phyloP scores from a whole-genome alignment of 2,797 vertebrate genomes.

The Acanthis flammea region DNA sequence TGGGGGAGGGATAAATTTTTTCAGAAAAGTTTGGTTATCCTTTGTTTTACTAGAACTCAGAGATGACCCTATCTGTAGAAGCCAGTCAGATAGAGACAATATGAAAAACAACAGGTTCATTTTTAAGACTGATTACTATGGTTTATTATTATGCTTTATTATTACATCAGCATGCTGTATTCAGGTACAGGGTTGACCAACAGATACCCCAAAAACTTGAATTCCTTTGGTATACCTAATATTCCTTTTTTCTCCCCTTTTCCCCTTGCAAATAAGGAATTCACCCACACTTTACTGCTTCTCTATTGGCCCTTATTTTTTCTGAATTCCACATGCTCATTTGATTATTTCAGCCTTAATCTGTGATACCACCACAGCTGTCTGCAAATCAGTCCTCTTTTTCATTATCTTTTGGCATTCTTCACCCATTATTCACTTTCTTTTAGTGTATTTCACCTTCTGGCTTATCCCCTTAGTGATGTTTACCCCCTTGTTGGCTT shows the following conservation, averaged over 20 bases:
- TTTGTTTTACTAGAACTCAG: neutral
- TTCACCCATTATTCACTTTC: neutral
- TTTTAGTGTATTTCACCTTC: neutral
- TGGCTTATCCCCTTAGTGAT: neutral
- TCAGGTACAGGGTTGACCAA: neutral
- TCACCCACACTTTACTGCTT: neutral
- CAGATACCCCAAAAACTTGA: neutral
- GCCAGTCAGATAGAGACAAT: neutral
- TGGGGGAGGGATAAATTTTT: neutral
- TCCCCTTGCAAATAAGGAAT: neutral
- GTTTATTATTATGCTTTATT: neutral
- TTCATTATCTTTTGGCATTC: neutral
- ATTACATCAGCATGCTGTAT: neutral
- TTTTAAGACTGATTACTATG: neutral
- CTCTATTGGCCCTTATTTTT: neutral
- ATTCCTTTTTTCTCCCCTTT: accelerated
- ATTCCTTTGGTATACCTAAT: neutral
- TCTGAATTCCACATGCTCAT: neutral
- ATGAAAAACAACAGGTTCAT: neutral
- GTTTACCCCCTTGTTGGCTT: neutral
- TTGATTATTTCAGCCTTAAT: neutral
- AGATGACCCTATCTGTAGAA: neutral
- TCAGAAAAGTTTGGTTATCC: neutral
- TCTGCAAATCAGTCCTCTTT: neutral
- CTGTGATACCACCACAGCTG: neutral